Conservation (phyloP, 2,113 vertebrate genomes). For the Hypanus sabinus region DNA sequence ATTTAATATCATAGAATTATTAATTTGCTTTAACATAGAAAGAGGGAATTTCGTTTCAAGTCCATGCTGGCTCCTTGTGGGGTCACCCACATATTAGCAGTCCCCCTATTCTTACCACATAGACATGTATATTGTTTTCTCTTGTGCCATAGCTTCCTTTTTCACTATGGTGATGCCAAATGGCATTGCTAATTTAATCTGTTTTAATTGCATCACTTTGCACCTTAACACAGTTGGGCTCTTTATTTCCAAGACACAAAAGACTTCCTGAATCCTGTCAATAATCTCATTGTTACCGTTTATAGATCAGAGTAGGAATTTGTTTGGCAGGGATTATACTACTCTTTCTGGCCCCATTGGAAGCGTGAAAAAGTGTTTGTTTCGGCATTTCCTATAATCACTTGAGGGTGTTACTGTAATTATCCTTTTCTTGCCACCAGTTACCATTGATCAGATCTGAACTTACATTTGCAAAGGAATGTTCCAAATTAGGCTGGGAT, state of each 20-base stretch:
- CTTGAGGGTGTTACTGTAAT: neutral
- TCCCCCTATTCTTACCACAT: too few relatives aligned
- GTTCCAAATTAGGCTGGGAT: neutral
- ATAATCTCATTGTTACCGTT: neutral
- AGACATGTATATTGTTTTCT: too few relatives aligned
- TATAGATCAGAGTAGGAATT: neutral
- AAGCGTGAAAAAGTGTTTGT: neutral
- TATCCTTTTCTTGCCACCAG: neutral
- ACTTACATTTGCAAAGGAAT: neutral
- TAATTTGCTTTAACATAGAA: too few relatives aligned
- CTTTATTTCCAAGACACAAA: neutral
- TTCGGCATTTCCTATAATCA: neutral
- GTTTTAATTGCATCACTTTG: neutral
- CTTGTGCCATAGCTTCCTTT: neutral
- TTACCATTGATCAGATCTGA: neutral
- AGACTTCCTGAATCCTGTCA: neutral
- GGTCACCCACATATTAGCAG: too few relatives aligned
- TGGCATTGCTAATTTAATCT: neutral
- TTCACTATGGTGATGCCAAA: neutral
- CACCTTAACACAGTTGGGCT: neutral
- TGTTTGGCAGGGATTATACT: neutral
- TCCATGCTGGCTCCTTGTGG: too few relatives aligned
- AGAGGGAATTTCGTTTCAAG: too few relatives aligned
- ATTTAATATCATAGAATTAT: neutral
- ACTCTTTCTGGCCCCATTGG: neutral